These are phyloP conservation scores for Sussaba pulchella DNA, from an alignment of 2,888 invertebrate genomes.

Conservation along the genomic window DNA sequence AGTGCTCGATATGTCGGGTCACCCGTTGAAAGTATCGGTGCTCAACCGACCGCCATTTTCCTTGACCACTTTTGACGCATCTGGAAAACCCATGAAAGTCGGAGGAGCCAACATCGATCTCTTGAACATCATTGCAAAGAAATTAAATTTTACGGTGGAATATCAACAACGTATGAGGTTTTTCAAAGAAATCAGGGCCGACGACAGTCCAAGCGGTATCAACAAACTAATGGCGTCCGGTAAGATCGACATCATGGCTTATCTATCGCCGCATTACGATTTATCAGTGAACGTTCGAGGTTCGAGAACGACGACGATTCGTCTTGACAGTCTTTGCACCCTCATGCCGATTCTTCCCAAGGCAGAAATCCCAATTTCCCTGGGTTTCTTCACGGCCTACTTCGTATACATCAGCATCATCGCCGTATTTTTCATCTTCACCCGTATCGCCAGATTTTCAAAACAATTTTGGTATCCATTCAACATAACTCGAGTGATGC, in stretches of 20 bases:
- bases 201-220: accelerated
- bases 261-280: conserved; percentile 40
- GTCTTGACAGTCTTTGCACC: conserved; percentile 53
- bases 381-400: background rate
- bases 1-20: conserved; percentile 66
- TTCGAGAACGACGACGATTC: conserved; percentile 35
- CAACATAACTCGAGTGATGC: conserved; percentile 49
- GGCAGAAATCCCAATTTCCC: background rate
- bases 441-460: conserved; percentile 46
- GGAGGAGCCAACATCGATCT: conserved; percentile 43
- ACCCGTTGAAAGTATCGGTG: conserved; percentile 57
- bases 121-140: conserved; percentile 12
- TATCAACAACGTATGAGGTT: conserved; percentile 6
- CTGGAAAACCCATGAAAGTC: background rate
- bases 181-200: accelerated
- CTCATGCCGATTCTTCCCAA: conserved; percentile 57
- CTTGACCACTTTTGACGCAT: conserved; percentile 16
- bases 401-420: conserved; percentile 45
- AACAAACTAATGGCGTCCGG: conserved; percentile 16
- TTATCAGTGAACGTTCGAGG: conserved; percentile 11
- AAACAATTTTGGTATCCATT: conserved; percentile 50
- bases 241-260: conserved; percentile 50
- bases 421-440: conserved; percentile 23
- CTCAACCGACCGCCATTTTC: conserved; percentile 42
- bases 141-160: conserved; percentile 68